Evolutionary conservation across 2,888 invertebrate species (phyloP), one percentile per base, ranked within the genome.

Genomic region (Lutraria lutraria): DNA sequence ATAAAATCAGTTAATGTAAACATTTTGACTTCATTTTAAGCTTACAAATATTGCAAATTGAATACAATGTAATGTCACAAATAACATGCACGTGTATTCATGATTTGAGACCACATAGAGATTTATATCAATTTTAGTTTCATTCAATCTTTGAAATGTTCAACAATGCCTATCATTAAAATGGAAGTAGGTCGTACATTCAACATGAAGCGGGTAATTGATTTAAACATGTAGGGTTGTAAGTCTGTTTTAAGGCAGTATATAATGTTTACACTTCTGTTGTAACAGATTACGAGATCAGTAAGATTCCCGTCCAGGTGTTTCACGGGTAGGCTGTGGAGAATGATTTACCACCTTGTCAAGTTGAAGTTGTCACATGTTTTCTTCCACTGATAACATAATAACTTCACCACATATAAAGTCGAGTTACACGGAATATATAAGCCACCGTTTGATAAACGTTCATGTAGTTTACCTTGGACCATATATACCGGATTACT

Each of bases 231-330:
- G 3, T 76, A 10, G 16, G 76, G 4, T 31, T 13, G 72, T 72
- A 72, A 31, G 72, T 72, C 16, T 25, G 63, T 76, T 76, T n/a
- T n/a, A 12, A 76, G 29, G 76, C 15, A 25, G 34, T 34, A 76
- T 34, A 34, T 19, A 76, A 25, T 90, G 83, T 90, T 90, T 90
- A 90, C 87, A 76, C 68, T 68, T 63, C 56, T 81, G 85, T 79
- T 87, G 81, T 87, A 53, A 80, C n/a, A 83, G 88, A 88, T 88
- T 88, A 90, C 60, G 81, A 31, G 63, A 90, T 90, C 90, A 88
- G 86, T 90, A 80, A 60, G 72, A 86, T 83, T 72, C 86, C 84
- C 53, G 60, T 53, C 80, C 90, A 90, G 90, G 90, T 90, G 88
- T 88, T 52, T 68, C 68, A 43, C n/a, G 29, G 79, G 53, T 76